These are phyloP conservation scores for Scyliorhinus canicula DNA, from an alignment of 2,797 vertebrate species.

Conservation along the genomic window DNA sequence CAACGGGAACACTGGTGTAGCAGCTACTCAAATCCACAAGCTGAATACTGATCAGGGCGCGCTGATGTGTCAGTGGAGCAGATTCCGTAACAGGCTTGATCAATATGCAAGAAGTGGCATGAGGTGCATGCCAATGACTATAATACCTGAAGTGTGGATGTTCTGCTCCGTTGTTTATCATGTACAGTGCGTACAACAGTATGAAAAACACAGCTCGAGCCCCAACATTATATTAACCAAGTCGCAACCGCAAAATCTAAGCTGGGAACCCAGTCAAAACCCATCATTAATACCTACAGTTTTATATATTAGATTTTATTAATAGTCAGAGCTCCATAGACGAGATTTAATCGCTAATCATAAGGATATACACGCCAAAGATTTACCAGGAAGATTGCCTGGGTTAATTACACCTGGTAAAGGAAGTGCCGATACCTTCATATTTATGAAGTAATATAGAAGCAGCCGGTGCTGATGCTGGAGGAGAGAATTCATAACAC, in stretches of 20 bases:
- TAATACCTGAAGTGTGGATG: background rate
- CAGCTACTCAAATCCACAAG: background rate
- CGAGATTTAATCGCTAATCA: background rate
- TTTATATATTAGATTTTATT: background rate
- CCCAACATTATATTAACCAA: background rate
- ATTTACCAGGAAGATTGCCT: background rate
- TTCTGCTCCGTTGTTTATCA: background rate
- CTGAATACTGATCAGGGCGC: background rate
- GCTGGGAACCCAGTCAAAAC: background rate
- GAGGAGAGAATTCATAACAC: background rate
- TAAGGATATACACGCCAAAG: background rate
- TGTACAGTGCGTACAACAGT: background rate
- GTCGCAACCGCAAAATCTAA: background rate
- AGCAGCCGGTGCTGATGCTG: background rate
- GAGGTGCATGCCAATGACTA: background rate
- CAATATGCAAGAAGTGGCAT: background rate
- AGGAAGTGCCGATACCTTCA: background rate
- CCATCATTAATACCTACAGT: background rate
- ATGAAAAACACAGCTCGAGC: background rate
- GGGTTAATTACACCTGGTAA: background rate
- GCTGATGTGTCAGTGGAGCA: background rate
- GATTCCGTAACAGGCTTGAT: background rate
- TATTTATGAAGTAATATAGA: background rate
- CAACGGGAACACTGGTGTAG: background rate
- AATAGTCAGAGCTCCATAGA: background rate